Percentiles rank a stretch among this genome's conserved stretches.
Evolutionary conservation across 2,797 vertebrate genomes (phyloP).

Genomic region (Sebastes cheni): DNA sequence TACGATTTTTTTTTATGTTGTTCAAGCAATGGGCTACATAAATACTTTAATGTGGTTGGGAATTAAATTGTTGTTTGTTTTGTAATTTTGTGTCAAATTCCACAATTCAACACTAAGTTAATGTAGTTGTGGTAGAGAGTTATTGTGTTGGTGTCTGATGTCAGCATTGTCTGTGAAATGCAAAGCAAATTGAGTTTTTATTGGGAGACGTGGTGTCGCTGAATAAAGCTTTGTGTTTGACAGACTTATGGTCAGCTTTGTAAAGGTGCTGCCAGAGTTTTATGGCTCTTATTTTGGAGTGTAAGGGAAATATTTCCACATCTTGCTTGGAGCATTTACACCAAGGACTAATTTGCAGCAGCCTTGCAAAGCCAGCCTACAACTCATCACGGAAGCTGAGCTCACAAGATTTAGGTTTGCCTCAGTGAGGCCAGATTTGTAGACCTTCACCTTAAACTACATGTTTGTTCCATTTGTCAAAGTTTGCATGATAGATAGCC

Average conservation of each 20-base stretch:
- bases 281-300: slow-evolving; percentile 29
- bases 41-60: neutral
- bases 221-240: slow-evolving; percentile 24
- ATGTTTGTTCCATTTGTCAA: neutral
- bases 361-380: slow-evolving; percentile 9
- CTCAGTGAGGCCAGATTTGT: slow-evolving; percentile 18
- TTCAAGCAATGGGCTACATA: neutral
- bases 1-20: neutral
- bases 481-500: neutral
- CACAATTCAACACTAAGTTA: neutral
- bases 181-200: slow-evolving; percentile 24
- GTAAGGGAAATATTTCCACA: slow-evolving; percentile 6
- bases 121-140: neutral
- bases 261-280: slow-evolving; percentile 33
- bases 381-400: slow-evolving; percentile 20
- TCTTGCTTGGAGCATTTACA: slow-evolving; percentile 36
- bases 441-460: neutral
- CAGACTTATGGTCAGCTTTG: slow-evolving; percentile 33
- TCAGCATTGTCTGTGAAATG: slow-evolving; percentile 14
- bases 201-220: slow-evolving; percentile 16
- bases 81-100: neutral
- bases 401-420: slow-evolving; percentile 16
- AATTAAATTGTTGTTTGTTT: neutral
- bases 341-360: slow-evolving; percentile 34
- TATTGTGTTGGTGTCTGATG: neutral